Evolutionary conservation across 2,113 vertebrate genomes (phyloP).

Genomic region (Siphamia tubifer): DNA sequence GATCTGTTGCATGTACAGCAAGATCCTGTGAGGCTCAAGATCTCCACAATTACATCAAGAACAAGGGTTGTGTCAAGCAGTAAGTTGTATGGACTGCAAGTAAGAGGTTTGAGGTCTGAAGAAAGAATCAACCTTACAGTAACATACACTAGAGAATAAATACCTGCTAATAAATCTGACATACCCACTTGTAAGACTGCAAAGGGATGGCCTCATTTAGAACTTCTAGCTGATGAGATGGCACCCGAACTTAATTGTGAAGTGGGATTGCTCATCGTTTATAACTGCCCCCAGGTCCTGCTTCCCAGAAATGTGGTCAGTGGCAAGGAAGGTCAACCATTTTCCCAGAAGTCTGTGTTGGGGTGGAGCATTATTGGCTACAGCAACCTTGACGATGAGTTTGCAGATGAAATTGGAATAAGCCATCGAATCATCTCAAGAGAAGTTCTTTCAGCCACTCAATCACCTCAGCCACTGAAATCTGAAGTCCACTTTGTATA

Average conservation of each 20-base stretch:
- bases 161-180: conserved; percentile 17
- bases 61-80: too few relatives aligned
- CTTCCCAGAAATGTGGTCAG: too few relatives aligned
- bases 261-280: too few relatives aligned
- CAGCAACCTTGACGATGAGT: background rate
- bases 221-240: conserved; percentile 11
- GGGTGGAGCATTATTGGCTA: conserved; percentile 26
- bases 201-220: background rate
- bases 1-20: too few relatives aligned
- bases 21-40: too few relatives aligned
- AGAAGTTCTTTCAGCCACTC: conserved; percentile 3
- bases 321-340: conserved; percentile 8
- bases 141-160: too few relatives aligned
- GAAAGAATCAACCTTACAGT: too few relatives aligned
- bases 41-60: too few relatives aligned
- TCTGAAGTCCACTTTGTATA: conserved; percentile 7
- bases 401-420: conserved; percentile 12
- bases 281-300: too few relatives aligned
- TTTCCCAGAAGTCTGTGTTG: background rate
- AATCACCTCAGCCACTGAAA: background rate
- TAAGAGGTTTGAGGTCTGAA: too few relatives aligned
- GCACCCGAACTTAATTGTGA: conserved; percentile 15
- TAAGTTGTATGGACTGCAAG: too few relatives aligned
- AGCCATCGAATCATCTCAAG: background rate
- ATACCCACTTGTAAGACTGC: conserved; percentile 10